Evolutionary conservation across 1,140 invertebrate genomes (phyloP), one percentile per base, ranked within the genome.

Genomic region (Zaprionus taronus): DNA sequence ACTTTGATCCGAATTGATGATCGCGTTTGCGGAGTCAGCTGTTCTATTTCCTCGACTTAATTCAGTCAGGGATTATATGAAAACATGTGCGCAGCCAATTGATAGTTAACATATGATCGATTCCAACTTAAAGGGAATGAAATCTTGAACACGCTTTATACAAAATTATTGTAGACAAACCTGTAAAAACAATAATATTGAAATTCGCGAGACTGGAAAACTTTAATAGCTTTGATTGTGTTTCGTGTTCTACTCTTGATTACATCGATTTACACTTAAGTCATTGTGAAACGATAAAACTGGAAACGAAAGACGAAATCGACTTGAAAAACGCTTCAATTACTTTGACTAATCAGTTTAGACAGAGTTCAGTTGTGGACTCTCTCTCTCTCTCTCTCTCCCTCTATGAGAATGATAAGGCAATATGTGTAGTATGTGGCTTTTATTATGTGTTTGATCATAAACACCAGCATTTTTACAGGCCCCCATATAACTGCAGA

Each of bases 211-310:
- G 28, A 31, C 28, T 31, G 2, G 49, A 57, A 57, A 73, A 56
- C 44, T 44, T 15, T 73, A 56, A 73, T 68, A 66, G 55, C 70
- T 2, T 31, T 31, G 7, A 7, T 31, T 31, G 7, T 7, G 55
- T 68, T 60, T 49, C 72, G 76, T 83, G 77, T 83, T 79, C 57
- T 71, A 69, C 49, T 44, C 51, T 82, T 68, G 60, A 75, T 84
- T 69, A 84, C 78, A 84, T 78, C 31, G 81, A 80, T 84, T 84
- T 78, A 74, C 81, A 84, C 81, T 84, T 74, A 80, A 73, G 77
- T 68, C 63, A 60, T 60, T 57, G 53, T 28, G 55, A 9, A 58
- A 55, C 65, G 51, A 41, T 15, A 41, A 31, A 31, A 31, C 31
- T 31, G 38, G 38, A n/a, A n/a, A 41, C 4, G 4, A 41, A 15